Evolutionary conservation across 2,888 invertebrate species (phyloP).

Genomic region (Drosophila gaucha): DNA sequence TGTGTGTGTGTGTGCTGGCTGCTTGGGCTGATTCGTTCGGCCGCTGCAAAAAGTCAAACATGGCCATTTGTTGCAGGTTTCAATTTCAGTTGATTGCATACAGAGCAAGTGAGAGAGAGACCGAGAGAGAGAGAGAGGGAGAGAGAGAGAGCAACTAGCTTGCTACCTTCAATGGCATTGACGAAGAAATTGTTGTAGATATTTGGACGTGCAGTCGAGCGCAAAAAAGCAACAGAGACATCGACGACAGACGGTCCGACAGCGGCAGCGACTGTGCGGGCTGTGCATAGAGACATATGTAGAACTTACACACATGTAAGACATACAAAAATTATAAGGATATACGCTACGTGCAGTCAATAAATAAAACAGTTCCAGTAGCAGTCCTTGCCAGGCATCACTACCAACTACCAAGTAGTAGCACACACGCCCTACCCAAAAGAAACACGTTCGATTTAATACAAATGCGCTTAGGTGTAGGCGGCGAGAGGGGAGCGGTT

Average conservation of each 20-base stretch:
- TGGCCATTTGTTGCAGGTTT: slow-evolving; percentile 76
- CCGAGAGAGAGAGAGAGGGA: slow-evolving; percentile 9
- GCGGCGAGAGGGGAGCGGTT: slow-evolving; percentile 11
- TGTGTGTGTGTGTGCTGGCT: neutral
- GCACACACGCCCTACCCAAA: slow-evolving; percentile 46
- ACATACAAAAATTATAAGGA: slow-evolving; percentile 78
- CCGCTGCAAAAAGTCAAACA: slow-evolving; percentile 71
- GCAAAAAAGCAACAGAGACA: slow-evolving; percentile 62
- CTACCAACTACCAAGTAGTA: slow-evolving; percentile 14
- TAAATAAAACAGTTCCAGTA: slow-evolving; percentile 75
- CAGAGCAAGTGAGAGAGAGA: slow-evolving; percentile 28
- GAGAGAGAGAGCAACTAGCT: slow-evolving; percentile 18
- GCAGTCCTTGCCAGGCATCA: slow-evolving; percentile 46
- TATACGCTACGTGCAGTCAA: slow-evolving; percentile 79
- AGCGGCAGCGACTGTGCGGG: slow-evolving; percentile 38
- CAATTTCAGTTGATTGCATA: slow-evolving; percentile 77
- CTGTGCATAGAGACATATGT: slow-evolving; percentile 55
- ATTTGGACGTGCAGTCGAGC: slow-evolving; percentile 76
- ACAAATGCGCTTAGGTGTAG: slow-evolving; percentile 69
- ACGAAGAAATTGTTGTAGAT: slow-evolving; percentile 73
- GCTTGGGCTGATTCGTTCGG: slow-evolving; percentile 43
- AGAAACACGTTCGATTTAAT: slow-evolving; percentile 76
- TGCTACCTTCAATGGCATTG: slow-evolving; percentile 56
- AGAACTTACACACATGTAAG: slow-evolving; percentile 43
- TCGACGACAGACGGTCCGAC: slow-evolving; percentile 56